Conservation (phyloP, 2,888 invertebrate genomes). For the Trilocha varians region DNA sequence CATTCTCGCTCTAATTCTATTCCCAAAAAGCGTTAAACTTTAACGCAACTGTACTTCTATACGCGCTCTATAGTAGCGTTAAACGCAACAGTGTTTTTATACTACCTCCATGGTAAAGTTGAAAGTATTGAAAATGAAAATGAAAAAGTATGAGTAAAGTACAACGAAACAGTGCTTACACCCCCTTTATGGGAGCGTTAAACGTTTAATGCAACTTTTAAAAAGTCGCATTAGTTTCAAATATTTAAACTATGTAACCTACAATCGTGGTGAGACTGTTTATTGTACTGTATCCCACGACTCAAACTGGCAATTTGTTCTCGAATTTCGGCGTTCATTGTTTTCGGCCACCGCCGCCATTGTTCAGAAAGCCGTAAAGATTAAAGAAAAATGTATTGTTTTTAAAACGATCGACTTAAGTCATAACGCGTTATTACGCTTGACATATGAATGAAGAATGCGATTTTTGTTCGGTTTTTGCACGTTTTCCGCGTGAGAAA, state of each 20-base stretch:
- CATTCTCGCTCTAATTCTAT: too few species aligned
- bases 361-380: conserved; percentile 15
- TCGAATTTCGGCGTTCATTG: conserved; percentile 37
- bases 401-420: conserved; percentile 8
- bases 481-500: background rate
- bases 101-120: too few species aligned
- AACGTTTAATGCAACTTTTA: too few species aligned
- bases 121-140: too few species aligned
- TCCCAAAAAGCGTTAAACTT: background rate
- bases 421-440: background rate
- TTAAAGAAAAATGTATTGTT: conserved; percentile 11
- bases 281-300: conserved; percentile 30
- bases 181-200: too few species aligned
- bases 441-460: background rate
- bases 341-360: conserved; percentile 22
- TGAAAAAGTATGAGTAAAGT: too few species aligned
- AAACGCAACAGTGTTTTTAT: too few species aligned
- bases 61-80: too few species aligned
- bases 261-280: conserved; percentile 3
- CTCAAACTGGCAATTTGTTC: conserved; percentile 29
- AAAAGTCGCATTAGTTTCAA: background rate
- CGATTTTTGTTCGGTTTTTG: background rate
- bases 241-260: background rate
- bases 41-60: background rate
- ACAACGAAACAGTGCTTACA: too few species aligned